Conservation (phyloP, 2,888 invertebrate genomes). For the Cheilosia variabilis region DNA sequence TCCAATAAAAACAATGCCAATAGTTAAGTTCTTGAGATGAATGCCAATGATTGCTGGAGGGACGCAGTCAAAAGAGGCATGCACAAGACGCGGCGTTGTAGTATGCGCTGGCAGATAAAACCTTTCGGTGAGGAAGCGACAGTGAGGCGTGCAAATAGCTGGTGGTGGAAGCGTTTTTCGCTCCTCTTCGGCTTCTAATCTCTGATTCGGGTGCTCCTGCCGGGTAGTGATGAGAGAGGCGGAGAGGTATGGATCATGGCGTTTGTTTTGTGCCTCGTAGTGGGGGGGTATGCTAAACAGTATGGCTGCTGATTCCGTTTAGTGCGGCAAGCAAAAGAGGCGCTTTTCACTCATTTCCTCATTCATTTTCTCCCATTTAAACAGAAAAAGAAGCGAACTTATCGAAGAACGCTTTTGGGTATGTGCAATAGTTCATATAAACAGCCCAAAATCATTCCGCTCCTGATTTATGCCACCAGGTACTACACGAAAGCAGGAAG, state of each 20-base stretch:
- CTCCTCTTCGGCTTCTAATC: slow-evolving; percentile 69
- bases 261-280: slow-evolving; percentile 73
- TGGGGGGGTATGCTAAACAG: slow-evolving; percentile 48
- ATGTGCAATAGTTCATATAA: too few relatives aligned
- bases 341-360: too few relatives aligned
- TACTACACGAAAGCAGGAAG: too few relatives aligned
- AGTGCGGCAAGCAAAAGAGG: slow-evolving; percentile 32
- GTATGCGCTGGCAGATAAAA: slow-evolving; percentile 24
- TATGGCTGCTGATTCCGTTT: slow-evolving; percentile 11
- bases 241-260: slow-evolving; percentile 52
- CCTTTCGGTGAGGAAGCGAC: slow-evolving; percentile 26
- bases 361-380: neutral
- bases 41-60: slow-evolving; percentile 43
- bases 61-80: slow-evolving; percentile 38
- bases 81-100: neutral
- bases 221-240: slow-evolving; percentile 48
- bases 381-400: neutral
- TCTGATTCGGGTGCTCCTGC: slow-evolving; percentile 62
- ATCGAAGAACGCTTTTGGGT: too few relatives aligned
- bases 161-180: slow-evolving; percentile 64
- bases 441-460: too few relatives aligned
- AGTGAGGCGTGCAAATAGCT: slow-evolving; percentile 60
- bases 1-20: slow-evolving; percentile 63
- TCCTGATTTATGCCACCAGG: too few relatives aligned
- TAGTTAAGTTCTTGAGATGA: slow-evolving; percentile 60